Base-by-base conservation (phyloP, 2,888 invertebrate species). In the Gymnoscelis rufifasciata region DNA sequence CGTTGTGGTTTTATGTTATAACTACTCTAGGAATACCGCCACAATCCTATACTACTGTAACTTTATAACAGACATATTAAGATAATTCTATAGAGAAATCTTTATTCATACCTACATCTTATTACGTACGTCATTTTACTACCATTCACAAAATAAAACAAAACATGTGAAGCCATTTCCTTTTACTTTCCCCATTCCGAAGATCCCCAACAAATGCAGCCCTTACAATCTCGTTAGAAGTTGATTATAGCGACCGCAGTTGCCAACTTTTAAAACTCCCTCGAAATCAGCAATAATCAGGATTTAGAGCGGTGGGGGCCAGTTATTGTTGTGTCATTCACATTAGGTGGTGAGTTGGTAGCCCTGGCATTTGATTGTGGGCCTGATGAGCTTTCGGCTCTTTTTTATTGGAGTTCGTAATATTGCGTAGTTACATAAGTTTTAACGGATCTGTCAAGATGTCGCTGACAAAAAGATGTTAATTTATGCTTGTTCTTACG, bases 161-260 rank as follows among this genome's bases (percentile, higher is more conserved):
- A 31, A 14, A 2, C 14, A 14, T 15, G 3, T 14, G 6, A 33
- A 33, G 14, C 31, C 8, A 31, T 14, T 30, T 8, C 31, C 10
- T 33, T 5, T 12, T 33, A 15, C 13, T 33, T 10, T 33, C 5
- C 31, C 14, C 14, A 15, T 33, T 33, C 14, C 31, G 14, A 31
- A 35, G 7, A 15, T 7, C 8, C 15, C 15, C 5, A 3, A 39
- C 10, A n/a, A 48, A 19, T 48, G 13, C 37, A 40, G 60, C 13
- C 38, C 37, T 60, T 51, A 47, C 43, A 40, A 66, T 64, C 71
- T 78, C 73, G 73, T 80, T 77, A 76, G 68, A 72, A 73, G 62
- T 74, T 77, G 76, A 78, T 79, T 78, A 75, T 69, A 69, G 66
- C 61, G 61, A 54, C 70, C 71, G 70, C 74, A 76, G 68, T 69